Conservation (phyloP, 2,888 invertebrate genomes). For the Myathropa florea region DNA sequence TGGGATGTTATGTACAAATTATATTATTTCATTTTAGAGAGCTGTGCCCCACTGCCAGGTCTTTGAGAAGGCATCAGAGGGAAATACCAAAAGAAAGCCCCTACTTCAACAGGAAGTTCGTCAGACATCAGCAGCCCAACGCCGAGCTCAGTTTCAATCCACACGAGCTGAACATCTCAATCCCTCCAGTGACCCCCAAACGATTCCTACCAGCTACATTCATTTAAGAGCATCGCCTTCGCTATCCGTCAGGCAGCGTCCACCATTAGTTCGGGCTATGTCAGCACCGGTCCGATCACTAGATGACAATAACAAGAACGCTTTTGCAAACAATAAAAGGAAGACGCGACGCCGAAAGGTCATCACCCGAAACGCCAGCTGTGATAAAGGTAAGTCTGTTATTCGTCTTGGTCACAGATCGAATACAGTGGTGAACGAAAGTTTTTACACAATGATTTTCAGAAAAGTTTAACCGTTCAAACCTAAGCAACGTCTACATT, state of each 20-base stretch:
- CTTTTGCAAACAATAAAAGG: constrained; percentile 75
- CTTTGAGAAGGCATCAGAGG: neutral
- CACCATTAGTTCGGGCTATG: constrained; percentile 80
- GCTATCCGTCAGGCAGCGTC: constrained; percentile 76
- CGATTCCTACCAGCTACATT: constrained; percentile 4
- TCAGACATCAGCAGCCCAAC: constrained; percentile 64
- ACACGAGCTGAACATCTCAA: constrained; percentile 57
- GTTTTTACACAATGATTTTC: no score
- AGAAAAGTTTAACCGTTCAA: no score
- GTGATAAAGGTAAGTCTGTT: constrained; percentile 55
- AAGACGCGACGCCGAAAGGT: constrained; percentile 77
- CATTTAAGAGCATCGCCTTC: constrained; percentile 74
- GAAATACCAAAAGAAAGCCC: neutral
- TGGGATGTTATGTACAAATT: no score
- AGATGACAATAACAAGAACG: constrained; percentile 75
- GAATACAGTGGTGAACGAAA: no score
- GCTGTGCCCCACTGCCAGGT: neutral
- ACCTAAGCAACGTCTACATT: no score
- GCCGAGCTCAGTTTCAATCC: constrained; percentile 73
- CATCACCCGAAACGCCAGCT: constrained; percentile 73
- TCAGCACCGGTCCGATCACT: constrained; percentile 80
- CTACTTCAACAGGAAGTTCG: constrained; percentile 17
- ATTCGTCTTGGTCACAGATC: neutral
- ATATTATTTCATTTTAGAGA: neutral
- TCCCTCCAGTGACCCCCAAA: neutral